Evolutionary conservation across 1,140 invertebrate species (phyloP).

Genomic region (Trachymyrmex septentrionalis): DNA sequence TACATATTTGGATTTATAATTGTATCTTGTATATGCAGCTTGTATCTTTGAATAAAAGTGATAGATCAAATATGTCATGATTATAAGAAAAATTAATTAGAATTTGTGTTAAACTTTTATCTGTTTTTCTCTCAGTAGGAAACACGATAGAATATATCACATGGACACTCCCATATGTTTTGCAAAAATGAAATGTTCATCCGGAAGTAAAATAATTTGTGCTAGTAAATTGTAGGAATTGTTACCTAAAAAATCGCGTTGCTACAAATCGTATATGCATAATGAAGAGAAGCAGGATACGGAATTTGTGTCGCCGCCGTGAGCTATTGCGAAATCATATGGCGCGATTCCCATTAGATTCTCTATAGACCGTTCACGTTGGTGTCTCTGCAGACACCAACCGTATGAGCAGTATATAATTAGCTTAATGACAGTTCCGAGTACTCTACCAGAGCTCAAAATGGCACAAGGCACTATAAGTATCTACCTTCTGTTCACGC

Average conservation of each 20-base stretch:
- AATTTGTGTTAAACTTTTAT: background rate
- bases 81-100: background rate
- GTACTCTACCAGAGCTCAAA: conserved; percentile 20
- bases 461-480: background rate
- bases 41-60: background rate
- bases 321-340: conserved; percentile 11
- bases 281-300: conserved; percentile 13
- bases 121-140: background rate
- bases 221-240: conserved; percentile 3
- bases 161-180: background rate
- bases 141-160: background rate
- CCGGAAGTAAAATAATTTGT: conserved; percentile 1
- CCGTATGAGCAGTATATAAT: conserved; percentile 73
- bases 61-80: background rate
- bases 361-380: background rate
- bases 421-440: conserved; percentile 74
- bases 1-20: too few species aligned
- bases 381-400: conserved; percentile 32
- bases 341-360: conserved; percentile 1
- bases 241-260: conserved; percentile 32
- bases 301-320: conserved; percentile 19
- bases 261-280: conserved; percentile 8
- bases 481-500: background rate
- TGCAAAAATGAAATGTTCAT: background rate
- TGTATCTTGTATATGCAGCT: too few species aligned